phyloP scores from a whole-genome alignment of 2,888 invertebrate species.

The Stenotaenia linearis region DNA sequence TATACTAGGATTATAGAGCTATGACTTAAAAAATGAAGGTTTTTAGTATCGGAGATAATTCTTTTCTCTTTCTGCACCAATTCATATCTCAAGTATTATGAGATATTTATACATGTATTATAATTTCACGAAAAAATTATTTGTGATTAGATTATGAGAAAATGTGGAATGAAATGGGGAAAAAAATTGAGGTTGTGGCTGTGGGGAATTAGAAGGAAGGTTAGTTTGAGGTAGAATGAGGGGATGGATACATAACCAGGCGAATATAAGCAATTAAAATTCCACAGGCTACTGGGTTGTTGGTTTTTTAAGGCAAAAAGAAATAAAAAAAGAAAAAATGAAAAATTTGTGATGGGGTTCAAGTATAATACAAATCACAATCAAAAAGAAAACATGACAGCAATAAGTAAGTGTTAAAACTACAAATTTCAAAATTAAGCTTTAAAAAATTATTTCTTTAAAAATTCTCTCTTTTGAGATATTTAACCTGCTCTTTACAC shows the following conservation, averaged over 20 bases:
- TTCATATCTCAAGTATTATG: no score
- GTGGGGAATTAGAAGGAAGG: not conserved
- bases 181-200: not conserved
- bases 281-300: conserved; percentile 15
- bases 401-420: not conserved
- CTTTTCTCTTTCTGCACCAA: no score
- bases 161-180: not conserved
- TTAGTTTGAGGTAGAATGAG: not conserved
- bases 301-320: not conserved
- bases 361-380: conserved; percentile 21
- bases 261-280: conserved; percentile 13
- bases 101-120: not conserved
- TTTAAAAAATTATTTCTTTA: not conserved
- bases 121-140: not conserved
- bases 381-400: conserved; percentile 1
- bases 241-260: conserved; percentile 8
- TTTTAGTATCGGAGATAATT: not conserved
- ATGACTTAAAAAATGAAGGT: not conserved
- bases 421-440: not conserved
- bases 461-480: not conserved
- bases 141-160: not conserved
- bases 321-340: not conserved
- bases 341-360: not conserved
- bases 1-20: not conserved
- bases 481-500: no score